Base-by-base conservation (phyloP, 2,888 invertebrate species). In the Theretra japonica region DNA sequence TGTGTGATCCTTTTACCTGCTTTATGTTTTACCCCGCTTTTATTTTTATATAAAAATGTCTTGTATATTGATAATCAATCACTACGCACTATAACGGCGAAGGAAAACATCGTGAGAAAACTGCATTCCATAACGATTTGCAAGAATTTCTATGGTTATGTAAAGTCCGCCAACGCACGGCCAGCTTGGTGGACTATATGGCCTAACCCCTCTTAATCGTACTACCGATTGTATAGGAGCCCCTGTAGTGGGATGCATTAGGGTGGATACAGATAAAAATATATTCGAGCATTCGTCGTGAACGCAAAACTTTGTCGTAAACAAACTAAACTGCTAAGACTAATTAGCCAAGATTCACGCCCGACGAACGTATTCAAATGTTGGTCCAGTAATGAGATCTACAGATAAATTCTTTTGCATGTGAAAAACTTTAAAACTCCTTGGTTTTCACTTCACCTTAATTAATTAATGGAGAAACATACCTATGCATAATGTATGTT, bases 331-430 rank as follows among this genome's bases (percentile, higher is more conserved):
- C 59, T 71, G 70, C 71, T 73, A 72, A 75, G 71, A 70, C 72
- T 80, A 74, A 79, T 78, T 75, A 75, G 73, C 72, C 70, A 50
- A 70, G 73, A 72, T 79, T 62, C 53, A 73, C 50, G 30, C 50
- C 59, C 68, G 23, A 48, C 21, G 72, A 74, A 73, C 68, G 72
- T 68, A 70, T 72, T 71, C 28, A 23, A 17, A 73, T 72, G 59
- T 71, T 57, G 17, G 69, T n/a, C 62, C 73, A 25, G 71, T 80
- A 75, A 73, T 56, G 62, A 62, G 62, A 62, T 68, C 70, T 75
- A 73, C 30, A 33, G 68, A 74, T 72, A 73, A 68, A 62, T 62
- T 62, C 33, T 62, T 62, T 30, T 41, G 19, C 21, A 62, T 62
- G 21, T 33, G 41, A 15, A 62, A 41, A 21, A 21, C 41, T 21